A percentile compares a stretch with the other conserved stretches of the same genome.
phyloP scores from a whole-genome alignment of 2,113 vertebrate genomes.

The Aviceda subcristata region DNA sequence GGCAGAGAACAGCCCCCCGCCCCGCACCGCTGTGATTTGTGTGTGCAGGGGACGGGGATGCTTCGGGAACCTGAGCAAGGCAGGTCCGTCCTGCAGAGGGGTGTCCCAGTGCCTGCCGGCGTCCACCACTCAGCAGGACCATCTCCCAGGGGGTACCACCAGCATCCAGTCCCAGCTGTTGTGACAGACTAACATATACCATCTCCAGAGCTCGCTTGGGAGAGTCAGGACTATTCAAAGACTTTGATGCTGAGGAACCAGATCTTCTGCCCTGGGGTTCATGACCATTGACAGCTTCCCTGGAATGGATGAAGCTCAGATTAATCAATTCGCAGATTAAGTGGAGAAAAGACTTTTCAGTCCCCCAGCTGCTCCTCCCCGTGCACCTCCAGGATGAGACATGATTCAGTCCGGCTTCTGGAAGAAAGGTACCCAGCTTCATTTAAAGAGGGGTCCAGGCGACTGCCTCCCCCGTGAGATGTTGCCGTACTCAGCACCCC shows the following conservation, averaged over 20 bases:
- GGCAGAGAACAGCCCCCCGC: not conserved
- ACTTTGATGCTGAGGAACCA: not conserved
- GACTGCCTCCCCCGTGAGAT: not conserved
- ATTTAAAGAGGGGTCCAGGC: not conserved
- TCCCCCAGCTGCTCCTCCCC: not conserved
- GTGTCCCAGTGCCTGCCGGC: not conserved
- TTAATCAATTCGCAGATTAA: too few species aligned
- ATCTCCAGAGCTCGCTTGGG: not conserved
- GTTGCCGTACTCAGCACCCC: not conserved
- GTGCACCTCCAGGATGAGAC: not conserved
- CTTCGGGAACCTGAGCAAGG: not conserved
- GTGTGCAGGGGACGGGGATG: accelerated
- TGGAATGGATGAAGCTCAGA: accelerated
- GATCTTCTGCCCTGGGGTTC: not conserved
- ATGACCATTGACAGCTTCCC: too few species aligned
- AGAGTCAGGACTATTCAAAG: too few species aligned
- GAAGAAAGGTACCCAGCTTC: not conserved
- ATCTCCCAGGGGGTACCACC: not conserved
- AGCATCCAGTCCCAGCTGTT: not conserved
- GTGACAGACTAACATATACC: too few species aligned
- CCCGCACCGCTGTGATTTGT: accelerated
- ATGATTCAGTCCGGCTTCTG: not conserved
- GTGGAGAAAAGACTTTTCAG: not conserved
- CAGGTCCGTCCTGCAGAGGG: not conserved
- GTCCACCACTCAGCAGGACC: accelerated